phyloP scores from a whole-genome alignment of 2,113 vertebrate species.

The Phaethon lepturus region DNA sequence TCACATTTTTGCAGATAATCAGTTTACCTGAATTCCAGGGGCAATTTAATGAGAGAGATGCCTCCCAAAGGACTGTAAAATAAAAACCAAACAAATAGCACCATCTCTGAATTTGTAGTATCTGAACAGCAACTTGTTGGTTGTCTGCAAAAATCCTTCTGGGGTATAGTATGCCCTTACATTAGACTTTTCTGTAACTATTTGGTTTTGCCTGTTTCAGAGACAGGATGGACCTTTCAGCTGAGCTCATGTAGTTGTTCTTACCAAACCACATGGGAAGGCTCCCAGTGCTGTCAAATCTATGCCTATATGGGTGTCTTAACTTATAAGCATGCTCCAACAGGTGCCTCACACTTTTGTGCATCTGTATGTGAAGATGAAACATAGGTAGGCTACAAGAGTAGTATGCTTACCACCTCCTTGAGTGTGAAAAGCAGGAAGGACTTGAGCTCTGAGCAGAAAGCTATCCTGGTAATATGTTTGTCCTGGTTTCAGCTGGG shows the following conservation, averaged over 20 bases:
- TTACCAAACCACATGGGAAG: neutral
- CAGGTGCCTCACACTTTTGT: neutral
- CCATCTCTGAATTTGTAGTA: neutral
- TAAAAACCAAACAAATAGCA: neutral
- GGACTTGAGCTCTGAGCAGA: neutral
- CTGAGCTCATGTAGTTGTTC: neutral
- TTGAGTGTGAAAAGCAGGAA: neutral
- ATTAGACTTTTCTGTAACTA: neutral
- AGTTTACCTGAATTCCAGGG: neutral
- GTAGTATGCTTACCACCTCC: rapidly evolving
- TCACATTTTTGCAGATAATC: neutral
- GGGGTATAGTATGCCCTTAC: neutral
- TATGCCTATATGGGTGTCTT: neutral
- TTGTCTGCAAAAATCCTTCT: neutral
- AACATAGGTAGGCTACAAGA: neutral
- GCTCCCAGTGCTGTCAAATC: neutral
- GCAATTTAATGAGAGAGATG: neutral
- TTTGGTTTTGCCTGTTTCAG: neutral
- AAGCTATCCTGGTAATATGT: neutral
- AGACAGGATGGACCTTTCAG: neutral
- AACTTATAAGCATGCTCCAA: neutral
- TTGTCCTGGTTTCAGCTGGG: no score
- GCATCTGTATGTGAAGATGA: neutral
- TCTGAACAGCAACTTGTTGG: neutral
- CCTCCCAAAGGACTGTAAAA: neutral